Evolutionary conservation across 2,113 vertebrate species (phyloP), one percentile per base, ranked within the genome.

Genomic region (Syngnathus scovelli): DNA sequence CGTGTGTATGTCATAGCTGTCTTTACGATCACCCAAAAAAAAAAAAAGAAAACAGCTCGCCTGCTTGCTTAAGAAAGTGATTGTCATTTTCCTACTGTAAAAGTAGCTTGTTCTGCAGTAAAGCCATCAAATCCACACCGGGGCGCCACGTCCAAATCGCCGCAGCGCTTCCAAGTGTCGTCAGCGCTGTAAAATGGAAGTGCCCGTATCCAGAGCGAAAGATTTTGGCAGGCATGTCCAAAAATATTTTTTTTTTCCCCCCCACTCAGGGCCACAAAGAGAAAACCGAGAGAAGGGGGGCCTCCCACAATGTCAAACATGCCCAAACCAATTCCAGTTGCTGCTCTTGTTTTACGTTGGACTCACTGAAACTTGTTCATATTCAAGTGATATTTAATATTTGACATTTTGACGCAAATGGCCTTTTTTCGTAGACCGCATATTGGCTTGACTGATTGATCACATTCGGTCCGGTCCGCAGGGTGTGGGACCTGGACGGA

Each of bases 401-500:
- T 33, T 33, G 27, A 3, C 27, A 33, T 33, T 33, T 33, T 33
- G 27, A 33, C 27, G 27, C 27, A 33, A 33, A 33, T 33, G 27
- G 27, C 27, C 27, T 33, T 33, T 33, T 33, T 33, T 23, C 23
- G 23, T 23, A 23, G 23, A 23, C 23, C 23, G 23, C 23, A 23
- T 1, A 3, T 3, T 2, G 27, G 27, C 27, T 33, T 33, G 8
- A 21, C 9, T 23, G 10, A 4, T 10, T 38, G 18, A n/a, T 36
- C 2, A 6, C 5, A 12, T 62, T 62, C 71, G 68, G 65, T 64
- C 68, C 71, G 68, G 65, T 64, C 68, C 21, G 51, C 86, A 98
- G 97, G 78, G 86, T 98, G 78, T 99, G 96, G 96, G 94, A 94
- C 89, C 89, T 98, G 85, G 93, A 95, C 62, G 95, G 95, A 69